Percentiles rank a stretch among this genome's conserved stretches.
Conservation (phyloP, 2,888 invertebrate genomes). For the Criorhina ranunculi region DNA sequence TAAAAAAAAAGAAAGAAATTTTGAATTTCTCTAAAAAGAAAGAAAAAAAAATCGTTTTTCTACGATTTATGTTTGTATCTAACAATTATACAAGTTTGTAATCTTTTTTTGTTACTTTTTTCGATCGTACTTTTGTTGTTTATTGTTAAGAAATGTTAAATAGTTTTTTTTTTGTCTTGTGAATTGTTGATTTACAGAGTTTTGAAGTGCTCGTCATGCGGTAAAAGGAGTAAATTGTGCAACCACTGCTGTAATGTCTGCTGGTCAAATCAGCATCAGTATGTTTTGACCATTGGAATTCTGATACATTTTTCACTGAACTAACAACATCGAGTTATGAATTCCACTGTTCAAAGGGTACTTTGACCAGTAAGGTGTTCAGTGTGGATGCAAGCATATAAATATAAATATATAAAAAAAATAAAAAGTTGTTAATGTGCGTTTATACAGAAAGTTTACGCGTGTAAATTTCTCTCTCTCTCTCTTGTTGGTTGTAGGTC, state of each 20-base stretch:
- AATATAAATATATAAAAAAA: slow-evolving; percentile 13
- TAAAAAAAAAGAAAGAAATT: slow-evolving; percentile 68
- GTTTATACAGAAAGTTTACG: slow-evolving; percentile 19
- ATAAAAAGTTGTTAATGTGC: slow-evolving; percentile 69
- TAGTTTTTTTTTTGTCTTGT: slow-evolving; percentile 21
- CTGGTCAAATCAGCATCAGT: slow-evolving; percentile 81
- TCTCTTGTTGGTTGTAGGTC: slow-evolving; percentile 1
- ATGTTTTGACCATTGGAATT: slow-evolving; percentile 81
- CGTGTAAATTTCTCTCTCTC: slow-evolving; percentile 15
- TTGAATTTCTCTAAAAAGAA: slow-evolving; percentile 66
- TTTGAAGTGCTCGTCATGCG: slow-evolving; percentile 9
- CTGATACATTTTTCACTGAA: slow-evolving; percentile 17
- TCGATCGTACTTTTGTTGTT: slow-evolving; percentile 63
- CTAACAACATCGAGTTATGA: slow-evolving; percentile 34
- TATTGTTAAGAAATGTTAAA: slow-evolving; percentile 68
- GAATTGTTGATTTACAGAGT: slow-evolving; percentile 35
- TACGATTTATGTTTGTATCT: slow-evolving; percentile 54
- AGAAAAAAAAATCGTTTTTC: slow-evolving; percentile 45
- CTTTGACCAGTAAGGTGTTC: slow-evolving; percentile 35
- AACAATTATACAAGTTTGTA: slow-evolving; percentile 47
- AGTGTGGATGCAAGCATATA: slow-evolving; percentile 12
- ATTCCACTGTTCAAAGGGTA: slow-evolving; percentile 80
- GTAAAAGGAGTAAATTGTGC: not conserved
- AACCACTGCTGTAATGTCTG: not conserved
- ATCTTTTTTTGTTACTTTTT: slow-evolving; percentile 35